Base-by-base conservation (phyloP, 1,140 invertebrate genomes). In the Drosophila parvula region DNA sequence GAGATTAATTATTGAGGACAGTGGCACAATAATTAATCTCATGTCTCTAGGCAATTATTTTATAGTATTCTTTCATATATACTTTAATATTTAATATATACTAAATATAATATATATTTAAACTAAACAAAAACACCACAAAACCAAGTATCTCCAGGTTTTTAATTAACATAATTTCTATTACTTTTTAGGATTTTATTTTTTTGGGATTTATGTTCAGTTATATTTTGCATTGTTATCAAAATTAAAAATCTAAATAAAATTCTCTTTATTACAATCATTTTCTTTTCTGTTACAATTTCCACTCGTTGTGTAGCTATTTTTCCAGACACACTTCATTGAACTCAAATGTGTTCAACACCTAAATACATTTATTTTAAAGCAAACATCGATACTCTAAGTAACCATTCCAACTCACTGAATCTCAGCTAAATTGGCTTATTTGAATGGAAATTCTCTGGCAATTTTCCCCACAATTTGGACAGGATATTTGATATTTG, bases 401-500 rank as follows among this genome's bases (percentile, higher is more conserved):
- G 5, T 56, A 38, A 32, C 28, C 16, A n/a, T 58, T 57, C 27
- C 2, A 40, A 22, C n/a, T 50, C 27, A 56, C 5, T 38, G 51
- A 28, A 40, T 30, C 34, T 22, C 30, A 16, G 8, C 12, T 16
- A 22, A 60, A 53, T 22, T 22, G 34, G 50, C 12, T 34, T 12
- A 34, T n/a, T 51, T 34, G 5, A 32, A 53, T 36, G 50, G 32
- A 36, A 36, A 53, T 53, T 2, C 16, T 22, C 50, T 53, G 32
- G 1, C 9, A 32, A 44, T 65, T 32, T 67, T 40, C 1, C 27
- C 27, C 59, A 45, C 40, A 32, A 60, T 34, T 63, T 41, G 6
- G 12, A 57, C 63, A 60, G 58, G 41, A 64, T 43, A 79, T 56
- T 65, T 74, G 70, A 69, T 78, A 84, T 84, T 84, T 84, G 78